A percentile compares a stretch with the other conserved stretches of the same genome.
Evolutionary conservation across 2,797 vertebrate species (phyloP).

Genomic region (Labeo calbasu): DNA sequence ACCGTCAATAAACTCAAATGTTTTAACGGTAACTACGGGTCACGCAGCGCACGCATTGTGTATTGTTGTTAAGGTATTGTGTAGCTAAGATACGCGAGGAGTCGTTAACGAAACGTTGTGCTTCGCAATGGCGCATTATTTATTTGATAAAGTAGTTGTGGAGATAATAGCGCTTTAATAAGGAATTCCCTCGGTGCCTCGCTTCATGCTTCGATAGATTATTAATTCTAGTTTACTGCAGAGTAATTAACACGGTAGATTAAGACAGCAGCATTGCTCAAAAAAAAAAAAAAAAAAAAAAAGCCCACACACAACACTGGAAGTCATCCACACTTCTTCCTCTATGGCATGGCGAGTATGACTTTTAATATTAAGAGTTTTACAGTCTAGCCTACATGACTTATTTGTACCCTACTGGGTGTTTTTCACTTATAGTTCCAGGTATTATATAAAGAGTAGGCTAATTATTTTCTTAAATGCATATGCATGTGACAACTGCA

Average conservation of each 20-base stretch:
- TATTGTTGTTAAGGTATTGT: neutral
- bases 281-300: neutral
- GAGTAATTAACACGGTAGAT: neutral
- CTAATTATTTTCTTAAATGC: neutral
- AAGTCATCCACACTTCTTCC: neutral
- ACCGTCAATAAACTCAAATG: constrained; percentile 71
- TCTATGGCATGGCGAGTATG: neutral
- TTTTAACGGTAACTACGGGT: constrained; percentile 45
- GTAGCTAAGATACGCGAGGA: neutral
- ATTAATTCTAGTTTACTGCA: neutral
- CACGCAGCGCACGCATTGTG: constrained; percentile 10
- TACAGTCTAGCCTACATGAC: neutral
- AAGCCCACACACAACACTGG: neutral
- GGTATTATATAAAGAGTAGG: neutral
- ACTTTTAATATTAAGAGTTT: neutral
- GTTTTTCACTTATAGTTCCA: neutral
- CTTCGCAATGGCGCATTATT: neutral
- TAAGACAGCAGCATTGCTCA: neutral
- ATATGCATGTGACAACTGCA: no score
- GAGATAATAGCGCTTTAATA: neutral
- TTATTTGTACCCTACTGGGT: no score
- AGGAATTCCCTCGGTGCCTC: neutral
- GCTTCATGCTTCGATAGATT: neutral
- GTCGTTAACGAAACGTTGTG: neutral
- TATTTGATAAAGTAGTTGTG: neutral